These are phyloP conservation scores for Forficula auricularia DNA, from an alignment of 1,140 invertebrate genomes.

Conservation along the genomic window DNA sequence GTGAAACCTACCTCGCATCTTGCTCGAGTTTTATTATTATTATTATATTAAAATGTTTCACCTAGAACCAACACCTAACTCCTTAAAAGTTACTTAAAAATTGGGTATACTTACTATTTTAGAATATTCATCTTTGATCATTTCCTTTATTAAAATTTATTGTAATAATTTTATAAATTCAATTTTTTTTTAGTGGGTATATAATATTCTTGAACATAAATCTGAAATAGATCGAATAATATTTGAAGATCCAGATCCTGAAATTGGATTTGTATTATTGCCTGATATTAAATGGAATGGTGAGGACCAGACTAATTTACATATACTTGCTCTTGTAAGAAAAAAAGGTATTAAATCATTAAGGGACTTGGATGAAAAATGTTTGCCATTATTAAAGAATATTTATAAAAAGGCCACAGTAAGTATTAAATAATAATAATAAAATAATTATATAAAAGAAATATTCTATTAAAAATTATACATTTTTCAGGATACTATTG, in stretches of 20 bases:
- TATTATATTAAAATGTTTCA: too few species aligned
- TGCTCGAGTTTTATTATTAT: too few species aligned
- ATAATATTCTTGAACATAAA: constrained; percentile 85
- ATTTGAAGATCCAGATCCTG: constrained; percentile 60
- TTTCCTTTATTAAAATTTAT: too few species aligned
- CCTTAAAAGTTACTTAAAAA: too few species aligned
- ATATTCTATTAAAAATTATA: not conserved
- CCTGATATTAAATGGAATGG: constrained; percentile 93
- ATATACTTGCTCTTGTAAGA: constrained; percentile 65
- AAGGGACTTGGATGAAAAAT: constrained; percentile 55
- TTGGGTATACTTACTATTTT: too few species aligned
- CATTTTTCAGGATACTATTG: constrained; percentile 49
- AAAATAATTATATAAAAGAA: too few species aligned
- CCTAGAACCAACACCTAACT: too few species aligned
- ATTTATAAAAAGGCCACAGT: constrained; percentile 52
- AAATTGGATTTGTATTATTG: constrained; percentile 69
- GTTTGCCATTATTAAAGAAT: constrained; percentile 70
- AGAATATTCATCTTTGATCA: too few species aligned
- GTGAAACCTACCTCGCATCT: too few species aligned
- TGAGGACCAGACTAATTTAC: constrained; percentile 51
- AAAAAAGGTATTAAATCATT: constrained; percentile 59
- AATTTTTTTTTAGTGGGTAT: constrained; percentile 76
- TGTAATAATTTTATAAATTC: too few species aligned
- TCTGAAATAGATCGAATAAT: constrained; percentile 74
- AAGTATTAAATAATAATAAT: constrained; percentile 19